phyloP scores from a whole-genome alignment of 1,140 invertebrate species.

The Drosophila elegans region DNA sequence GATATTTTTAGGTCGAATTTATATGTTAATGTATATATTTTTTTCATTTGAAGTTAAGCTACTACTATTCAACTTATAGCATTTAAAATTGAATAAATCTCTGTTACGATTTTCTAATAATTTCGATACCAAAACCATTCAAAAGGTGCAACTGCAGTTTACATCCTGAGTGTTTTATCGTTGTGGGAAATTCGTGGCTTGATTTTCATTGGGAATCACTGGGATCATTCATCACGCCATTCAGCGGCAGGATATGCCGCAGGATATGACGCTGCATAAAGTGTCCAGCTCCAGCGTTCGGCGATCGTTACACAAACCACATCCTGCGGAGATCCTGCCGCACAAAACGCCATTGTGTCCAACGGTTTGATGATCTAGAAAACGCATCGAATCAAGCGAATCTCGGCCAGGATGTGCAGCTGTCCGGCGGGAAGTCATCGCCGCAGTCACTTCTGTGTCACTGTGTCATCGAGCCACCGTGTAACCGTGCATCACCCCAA shows the following conservation, averaged over 20 bases:
- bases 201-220: conserved; percentile 18
- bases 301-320: conserved; percentile 24
- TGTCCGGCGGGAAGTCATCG: conserved; percentile 32
- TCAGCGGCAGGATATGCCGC: conserved; percentile 47
- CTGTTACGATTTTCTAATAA: background rate
- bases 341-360: conserved; percentile 15
- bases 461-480: background rate
- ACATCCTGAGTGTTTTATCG: background rate
- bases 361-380: conserved; percentile 18
- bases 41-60: too few relatives aligned
- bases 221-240: conserved; percentile 58
- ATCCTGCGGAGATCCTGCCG: conserved; percentile 24
- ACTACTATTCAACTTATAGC: too few relatives aligned
- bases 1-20: too few relatives aligned
- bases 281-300: conserved; percentile 2
- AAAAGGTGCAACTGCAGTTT: background rate
- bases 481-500: background rate
- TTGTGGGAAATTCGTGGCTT: conserved; percentile 51
- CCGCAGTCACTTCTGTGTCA: background rate
- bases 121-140: background rate
- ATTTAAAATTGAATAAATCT: too few relatives aligned
- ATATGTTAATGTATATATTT: too few relatives aligned
- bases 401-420: conserved; percentile 20
- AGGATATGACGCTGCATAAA: conserved; percentile 70
- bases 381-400: conserved; percentile 36